Evolutionary conservation across 1,140 invertebrate genomes (phyloP).

Genomic region (Drosophila orosa): DNA sequence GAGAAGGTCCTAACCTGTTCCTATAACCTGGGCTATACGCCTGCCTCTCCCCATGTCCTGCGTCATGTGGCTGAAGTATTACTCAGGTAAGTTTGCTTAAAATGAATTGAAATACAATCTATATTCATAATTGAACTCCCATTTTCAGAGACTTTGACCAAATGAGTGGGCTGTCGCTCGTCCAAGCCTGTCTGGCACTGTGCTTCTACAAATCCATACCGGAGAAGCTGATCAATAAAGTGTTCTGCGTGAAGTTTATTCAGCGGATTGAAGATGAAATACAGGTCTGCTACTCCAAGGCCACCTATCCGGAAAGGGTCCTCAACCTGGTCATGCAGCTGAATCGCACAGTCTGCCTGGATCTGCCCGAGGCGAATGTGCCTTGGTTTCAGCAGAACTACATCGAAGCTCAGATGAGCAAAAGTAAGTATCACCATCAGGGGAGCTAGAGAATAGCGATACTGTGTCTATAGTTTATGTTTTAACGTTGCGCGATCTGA

Average conservation of each 20-base stretch:
- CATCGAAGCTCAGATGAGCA: constrained; percentile 84
- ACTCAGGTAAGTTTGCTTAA: constrained; percentile 43
- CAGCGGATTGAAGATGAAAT: constrained; percentile 86
- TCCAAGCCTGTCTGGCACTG: constrained; percentile 85
- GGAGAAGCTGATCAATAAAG: constrained; percentile 84
- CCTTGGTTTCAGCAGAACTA: constrained; percentile 89
- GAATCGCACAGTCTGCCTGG: constrained; percentile 87
- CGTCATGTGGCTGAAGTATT: constrained; percentile 64
- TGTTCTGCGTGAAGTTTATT: constrained; percentile 86
- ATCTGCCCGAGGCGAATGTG: constrained; percentile 86
- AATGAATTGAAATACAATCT: neutral
- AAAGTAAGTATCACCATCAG: constrained; percentile 46
- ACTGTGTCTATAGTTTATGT: neutral
- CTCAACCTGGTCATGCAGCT: constrained; percentile 86
- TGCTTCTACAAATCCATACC: constrained; percentile 85
- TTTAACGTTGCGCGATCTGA: too few species aligned
- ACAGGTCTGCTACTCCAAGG: constrained; percentile 85
- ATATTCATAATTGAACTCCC: neutral
- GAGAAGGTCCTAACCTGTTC: constrained; percentile 85
- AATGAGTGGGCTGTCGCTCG: constrained; percentile 84
- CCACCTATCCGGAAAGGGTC: constrained; percentile 85
- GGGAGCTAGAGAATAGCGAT: too few species aligned
- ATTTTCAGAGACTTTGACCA: constrained; percentile 85
- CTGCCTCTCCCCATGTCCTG: constrained; percentile 76
- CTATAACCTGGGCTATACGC: constrained; percentile 85